Conservation (phyloP, 1,140 invertebrate species). For the Drosophila sucinea region DNA sequence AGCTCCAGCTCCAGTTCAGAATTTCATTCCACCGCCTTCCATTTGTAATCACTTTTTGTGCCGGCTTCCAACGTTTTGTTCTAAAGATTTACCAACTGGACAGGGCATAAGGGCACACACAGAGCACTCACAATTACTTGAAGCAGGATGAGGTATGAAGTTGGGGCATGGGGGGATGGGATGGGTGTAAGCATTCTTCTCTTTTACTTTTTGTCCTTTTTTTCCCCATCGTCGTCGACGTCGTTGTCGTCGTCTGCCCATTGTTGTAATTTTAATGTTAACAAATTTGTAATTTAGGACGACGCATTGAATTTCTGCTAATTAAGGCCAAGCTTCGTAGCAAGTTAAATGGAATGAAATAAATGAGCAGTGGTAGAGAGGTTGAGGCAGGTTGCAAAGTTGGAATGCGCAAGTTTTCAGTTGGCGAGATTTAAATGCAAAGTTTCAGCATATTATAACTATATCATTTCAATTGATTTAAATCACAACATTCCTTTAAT, state of each 20-base stretch:
- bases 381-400: no score
- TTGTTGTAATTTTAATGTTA: constrained; percentile 57
- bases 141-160: constrained; percentile 5
- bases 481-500: background rate
- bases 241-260: background rate
- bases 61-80: constrained; percentile 49
- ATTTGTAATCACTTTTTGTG: constrained; percentile 74
- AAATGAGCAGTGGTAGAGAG: constrained; percentile 22
- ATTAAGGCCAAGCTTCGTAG: constrained; percentile 37
- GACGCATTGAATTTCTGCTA: constrained; percentile 64
- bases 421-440: constrained; percentile 6
- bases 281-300: constrained; percentile 54
- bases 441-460: constrained; percentile 26
- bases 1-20: constrained; percentile 15
- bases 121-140: constrained; percentile 44
- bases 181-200: background rate
- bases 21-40: constrained; percentile 35
- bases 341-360: constrained; percentile 44
- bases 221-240: constrained; percentile 11
- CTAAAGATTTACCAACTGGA: constrained; percentile 57
- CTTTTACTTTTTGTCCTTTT: background rate
- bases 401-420: background rate
- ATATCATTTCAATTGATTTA: constrained; percentile 20
- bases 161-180: background rate
- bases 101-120: constrained; percentile 25